Evolutionary conservation across 64 coral and sea anemone species (phyloP), one percentile per base, ranked within the genome.

Genomic region (Montipora sp.): DNA sequence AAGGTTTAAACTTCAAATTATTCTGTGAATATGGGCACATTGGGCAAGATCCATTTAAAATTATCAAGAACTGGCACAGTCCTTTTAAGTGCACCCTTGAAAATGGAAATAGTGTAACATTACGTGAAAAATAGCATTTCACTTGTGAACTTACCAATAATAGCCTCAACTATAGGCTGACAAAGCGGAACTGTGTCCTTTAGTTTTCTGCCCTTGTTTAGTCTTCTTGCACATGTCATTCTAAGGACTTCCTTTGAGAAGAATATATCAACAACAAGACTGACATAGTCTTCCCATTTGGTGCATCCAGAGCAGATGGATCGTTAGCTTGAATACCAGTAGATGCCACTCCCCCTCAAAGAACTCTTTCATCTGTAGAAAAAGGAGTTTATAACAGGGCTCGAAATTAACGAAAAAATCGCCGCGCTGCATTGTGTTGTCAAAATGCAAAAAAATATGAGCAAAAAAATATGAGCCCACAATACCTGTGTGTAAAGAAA

Each of bases 261-360:
- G 24, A 89, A 89, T 60, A 89, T 60, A 27, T 89, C 87, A 89
- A 89, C 53, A 7, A 78, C 74, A 15, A 74, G 55, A 89, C 63
- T 89, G 74, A 89, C 53, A 78, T 89, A 89, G 16, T 89, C n/a
- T 24, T 89, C 48, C 50, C 87, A 89, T 63, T 73, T 89, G 20
- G 73, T 57, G 60, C 74, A 44, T 49, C 48, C 53, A 22, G 87
- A 45, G 46, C 87, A 79, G 11, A 89, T 43, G 3, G 55, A 79
- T 13, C 75, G 21, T 78, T 89, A 75, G 27, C 48, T 45, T 58
- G 8, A 77, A 19, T 78, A 89, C 87, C 74, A 89, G 53, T 77
- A 89, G 48, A 89, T 51, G 8, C 87, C 87, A 89, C 87, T 89
- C 21, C 74, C 87, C 46, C 27, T 75, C 73, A 21, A 77, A 89